These are phyloP conservation scores for Myotis pilosus DNA, from an alignment of 2,797 vertebrate genomes.

Conservation along the genomic window DNA sequence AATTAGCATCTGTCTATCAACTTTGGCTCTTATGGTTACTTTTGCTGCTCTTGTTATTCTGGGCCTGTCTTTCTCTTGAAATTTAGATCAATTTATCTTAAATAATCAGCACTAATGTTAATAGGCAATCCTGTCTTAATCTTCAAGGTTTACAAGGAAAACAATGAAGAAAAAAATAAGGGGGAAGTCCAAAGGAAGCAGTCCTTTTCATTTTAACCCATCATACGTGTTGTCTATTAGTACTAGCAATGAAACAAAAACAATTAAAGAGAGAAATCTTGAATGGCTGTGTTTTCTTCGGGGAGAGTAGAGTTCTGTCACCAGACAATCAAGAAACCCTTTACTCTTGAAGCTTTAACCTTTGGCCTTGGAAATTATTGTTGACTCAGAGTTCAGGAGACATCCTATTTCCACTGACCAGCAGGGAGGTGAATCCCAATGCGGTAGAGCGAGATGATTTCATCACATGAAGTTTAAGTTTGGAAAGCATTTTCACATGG, in stretches of 20 bases:
- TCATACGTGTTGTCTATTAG: not conserved
- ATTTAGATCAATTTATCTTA: not conserved
- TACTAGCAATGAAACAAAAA: not conserved
- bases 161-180: not conserved
- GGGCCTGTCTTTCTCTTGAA: not conserved
- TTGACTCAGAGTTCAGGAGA: not conserved
- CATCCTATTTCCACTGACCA: not conserved
- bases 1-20: not conserved
- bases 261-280: no score
- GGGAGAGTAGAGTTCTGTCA: not conserved
- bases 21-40: not conserved
- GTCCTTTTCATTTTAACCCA: not conserved
- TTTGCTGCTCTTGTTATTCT: not conserved
- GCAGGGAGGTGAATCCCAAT: not conserved
- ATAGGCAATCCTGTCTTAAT: not conserved
- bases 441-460: not conserved
- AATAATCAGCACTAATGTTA: not conserved
- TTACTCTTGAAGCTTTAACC: not conserved
- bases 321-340: not conserved
- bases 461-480: accelerated
- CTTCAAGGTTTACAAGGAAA: not conserved
- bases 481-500: not conserved
- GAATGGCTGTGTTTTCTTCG: not conserved
- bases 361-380: not conserved
- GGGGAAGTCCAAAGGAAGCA: not conserved